Conservation (phyloP, 2,797 vertebrate genomes). For the Nannoperca australis region DNA sequence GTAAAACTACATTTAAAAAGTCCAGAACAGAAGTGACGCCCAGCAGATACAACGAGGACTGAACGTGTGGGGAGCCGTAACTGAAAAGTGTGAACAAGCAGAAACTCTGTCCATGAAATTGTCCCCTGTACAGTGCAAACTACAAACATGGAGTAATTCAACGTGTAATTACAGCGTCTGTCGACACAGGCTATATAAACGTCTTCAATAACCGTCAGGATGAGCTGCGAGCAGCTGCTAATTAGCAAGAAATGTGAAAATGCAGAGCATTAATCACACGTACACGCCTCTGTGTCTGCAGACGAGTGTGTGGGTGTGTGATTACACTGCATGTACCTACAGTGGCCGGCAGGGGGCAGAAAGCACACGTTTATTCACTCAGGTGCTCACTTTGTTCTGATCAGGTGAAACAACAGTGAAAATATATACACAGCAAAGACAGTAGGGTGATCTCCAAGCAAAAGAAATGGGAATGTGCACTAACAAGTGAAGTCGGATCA, state of each 20-base stretch:
- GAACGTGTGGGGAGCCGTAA: conserved; percentile 13
- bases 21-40: not conserved
- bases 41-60: not conserved
- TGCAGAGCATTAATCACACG: conserved; percentile 66
- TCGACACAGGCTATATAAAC: conserved; percentile 40
- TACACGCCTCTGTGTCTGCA: conserved; percentile 67
- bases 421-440: too few species aligned
- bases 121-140: conserved; percentile 37
- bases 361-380: conserved; percentile 43
- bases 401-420: too few species aligned
- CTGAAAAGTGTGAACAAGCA: conserved; percentile 42
- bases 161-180: conserved; percentile 58
- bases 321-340: conserved; percentile 1
- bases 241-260: conserved; percentile 66
- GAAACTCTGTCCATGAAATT: conserved; percentile 45
- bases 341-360: conserved; percentile 67
- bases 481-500: conserved; percentile 13
- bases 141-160: conserved; percentile 51
- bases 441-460: conserved; percentile 1
- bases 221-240: conserved; percentile 58
- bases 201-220: conserved; percentile 45
- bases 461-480: conserved; percentile 21
- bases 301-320: conserved; percentile 57
- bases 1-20: not conserved
- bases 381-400: too few species aligned